A percentile compares a stretch with the other conserved stretches of the same genome.
Evolutionary conservation across 2,113 vertebrate genomes (phyloP).

Genomic region (Siniperca knerii): DNA sequence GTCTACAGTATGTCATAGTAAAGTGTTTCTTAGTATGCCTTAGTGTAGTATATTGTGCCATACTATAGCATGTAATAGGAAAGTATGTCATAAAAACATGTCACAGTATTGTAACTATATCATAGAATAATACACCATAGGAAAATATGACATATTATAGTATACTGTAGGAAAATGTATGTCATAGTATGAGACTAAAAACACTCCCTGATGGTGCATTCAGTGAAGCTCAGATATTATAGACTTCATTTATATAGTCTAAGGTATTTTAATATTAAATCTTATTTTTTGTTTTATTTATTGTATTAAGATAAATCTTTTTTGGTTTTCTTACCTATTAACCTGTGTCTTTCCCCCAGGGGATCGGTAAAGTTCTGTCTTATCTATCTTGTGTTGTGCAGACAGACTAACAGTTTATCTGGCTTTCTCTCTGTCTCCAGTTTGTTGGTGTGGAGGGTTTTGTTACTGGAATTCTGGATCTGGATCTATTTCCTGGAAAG

Average conservation of each 20-base stretch:
- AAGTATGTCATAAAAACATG: neutral
- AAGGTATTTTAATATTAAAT: too few relatives aligned
- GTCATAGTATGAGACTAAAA: too few relatives aligned
- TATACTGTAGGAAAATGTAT: too few relatives aligned
- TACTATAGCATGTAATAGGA: too few relatives aligned
- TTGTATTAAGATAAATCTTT: too few relatives aligned
- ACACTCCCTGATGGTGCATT: neutral
- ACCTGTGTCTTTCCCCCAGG: neutral
- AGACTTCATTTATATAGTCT: neutral
- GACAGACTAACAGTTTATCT: neutral
- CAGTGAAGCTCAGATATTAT: neutral
- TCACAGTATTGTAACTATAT: too few relatives aligned
- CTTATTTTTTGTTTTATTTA: too few relatives aligned
- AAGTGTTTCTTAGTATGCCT: too few relatives aligned
- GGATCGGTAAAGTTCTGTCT: neutral
- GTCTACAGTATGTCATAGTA: too few relatives aligned
- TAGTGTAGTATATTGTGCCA: neutral
- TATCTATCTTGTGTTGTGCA: neutral
- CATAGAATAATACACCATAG: too few relatives aligned
- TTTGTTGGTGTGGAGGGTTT: slow-evolving; percentile 90
- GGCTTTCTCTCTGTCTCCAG: slow-evolving; percentile 56
- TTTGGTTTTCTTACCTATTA: neutral
- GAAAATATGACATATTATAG: too few relatives aligned
- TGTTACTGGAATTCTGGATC: slow-evolving; percentile 87
- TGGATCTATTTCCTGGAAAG: slow-evolving; percentile 85